Evolutionary conservation across 2,888 invertebrate genomes (phyloP), one percentile per base, ranked within the genome.

Genomic region (Ernsta delagoae): DNA sequence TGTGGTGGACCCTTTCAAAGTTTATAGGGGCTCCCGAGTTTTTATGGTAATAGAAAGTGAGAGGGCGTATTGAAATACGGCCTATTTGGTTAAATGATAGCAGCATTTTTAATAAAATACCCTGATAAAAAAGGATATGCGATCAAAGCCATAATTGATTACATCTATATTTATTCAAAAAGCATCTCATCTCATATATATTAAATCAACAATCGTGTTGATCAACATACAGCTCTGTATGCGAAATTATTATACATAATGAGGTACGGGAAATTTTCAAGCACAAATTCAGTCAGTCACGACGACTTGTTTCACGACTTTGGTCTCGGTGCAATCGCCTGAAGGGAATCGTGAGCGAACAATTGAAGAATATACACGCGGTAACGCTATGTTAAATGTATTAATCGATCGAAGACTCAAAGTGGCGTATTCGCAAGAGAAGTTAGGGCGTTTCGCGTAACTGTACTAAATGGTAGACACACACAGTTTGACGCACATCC

Each of bases 401-500:
- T 81, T 84, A 81, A 81, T 79, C 77, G 74, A 74, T 81, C 79
- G 85, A 48, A 48, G 85, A 86, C 87, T 86, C 82, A 88, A 83
- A 81, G 24, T 70, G 75, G 74, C 70, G 73, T 75, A 77, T 79
- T 80, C 75, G 75, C 75, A 73, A 72, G 75, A 76, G 76, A 82
- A 81, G 78, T 84, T 82, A 81, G 79, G 79, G 74, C 76, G 78
- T 80, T 89, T 91, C 79, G 78, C 89, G 78, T 72, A 70, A 69
- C 73, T 56, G 72, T 76, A 88, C 87, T 92, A 92, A 92, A 79
- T 74, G 74, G 69, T 79, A 73, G 75, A 75, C 83, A 89, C 75
- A 89, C 85, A 86, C 50, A 64, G 66, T 76, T 82, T 90, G 89
- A 90, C 91, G 91, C 83, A 90, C 84, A 81, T 80, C 64, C 50